Conservation (phyloP, 1,140 invertebrate genomes). For the Trichogramma pretiosum region DNA sequence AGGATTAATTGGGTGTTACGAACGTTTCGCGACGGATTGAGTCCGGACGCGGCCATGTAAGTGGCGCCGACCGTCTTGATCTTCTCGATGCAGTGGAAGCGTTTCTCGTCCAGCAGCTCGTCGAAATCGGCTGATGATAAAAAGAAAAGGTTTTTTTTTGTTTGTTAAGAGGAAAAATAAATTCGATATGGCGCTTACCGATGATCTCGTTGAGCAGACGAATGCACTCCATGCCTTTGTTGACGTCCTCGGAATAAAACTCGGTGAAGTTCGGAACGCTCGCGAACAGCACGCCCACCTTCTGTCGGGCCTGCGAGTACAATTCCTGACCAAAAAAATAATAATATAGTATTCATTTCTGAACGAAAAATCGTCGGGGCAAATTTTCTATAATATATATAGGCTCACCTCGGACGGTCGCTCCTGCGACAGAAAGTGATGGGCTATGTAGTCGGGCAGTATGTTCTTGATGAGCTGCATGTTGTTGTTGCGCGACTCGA, state of each 20-base stretch:
- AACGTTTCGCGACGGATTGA: slow-evolving; percentile 69
- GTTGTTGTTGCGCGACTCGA: slow-evolving; percentile 77
- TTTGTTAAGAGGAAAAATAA: not conserved
- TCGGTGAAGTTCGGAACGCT: slow-evolving; percentile 98
- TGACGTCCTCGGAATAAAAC: slow-evolving; percentile 96
- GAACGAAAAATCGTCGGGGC: too few species aligned
- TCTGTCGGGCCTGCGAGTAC: slow-evolving; percentile 86
- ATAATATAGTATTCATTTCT: too few species aligned
- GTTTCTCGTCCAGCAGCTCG: slow-evolving; percentile 78
- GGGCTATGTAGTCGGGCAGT: slow-evolving; percentile 89
- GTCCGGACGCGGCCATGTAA: slow-evolving; percentile 98
- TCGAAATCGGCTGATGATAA: slow-evolving; percentile 68
- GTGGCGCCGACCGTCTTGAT: slow-evolving; percentile 96
- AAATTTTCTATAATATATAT: too few species aligned
- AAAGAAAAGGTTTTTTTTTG: not conserved
- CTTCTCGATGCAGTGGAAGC: slow-evolving; percentile 91
- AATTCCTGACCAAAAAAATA: slow-evolving; percentile 66
- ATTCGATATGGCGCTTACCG: slow-evolving; percentile 48
- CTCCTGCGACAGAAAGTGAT: slow-evolving; percentile 79
- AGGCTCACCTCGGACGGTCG: slow-evolving; percentile 62
- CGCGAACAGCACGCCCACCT: slow-evolving; percentile 95
- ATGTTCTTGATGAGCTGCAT: slow-evolving; percentile 85
- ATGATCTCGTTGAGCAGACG: slow-evolving; percentile 97
- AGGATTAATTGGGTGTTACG: not conserved
- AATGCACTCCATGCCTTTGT: slow-evolving; percentile 95